These are phyloP conservation scores for Eupleurogrammus muticus DNA, from an alignment of 2,797 vertebrate species.

Conservation along the genomic window DNA sequence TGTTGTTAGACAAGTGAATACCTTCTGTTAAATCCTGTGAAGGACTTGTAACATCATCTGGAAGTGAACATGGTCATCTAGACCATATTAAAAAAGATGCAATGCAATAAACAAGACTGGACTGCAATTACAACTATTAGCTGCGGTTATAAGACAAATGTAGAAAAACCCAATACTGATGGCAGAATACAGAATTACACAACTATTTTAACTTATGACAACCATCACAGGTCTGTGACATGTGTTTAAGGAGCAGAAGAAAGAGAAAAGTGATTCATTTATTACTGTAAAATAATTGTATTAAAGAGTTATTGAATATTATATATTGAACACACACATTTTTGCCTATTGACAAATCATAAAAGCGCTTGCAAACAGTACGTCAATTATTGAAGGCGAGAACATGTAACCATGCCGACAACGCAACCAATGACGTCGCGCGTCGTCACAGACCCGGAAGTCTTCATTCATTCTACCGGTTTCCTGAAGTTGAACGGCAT, in stretches of 20 bases:
- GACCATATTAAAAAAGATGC: not conserved
- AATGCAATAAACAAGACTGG: not conserved
- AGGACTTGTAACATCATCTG: not conserved
- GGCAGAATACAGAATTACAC: not conserved
- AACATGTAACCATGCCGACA: constrained; percentile 26
- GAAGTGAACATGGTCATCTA: not conserved
- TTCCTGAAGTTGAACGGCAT: constrained; percentile 54
- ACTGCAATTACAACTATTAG: too few species aligned
- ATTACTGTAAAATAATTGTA: not conserved
- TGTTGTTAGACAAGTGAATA: not conserved
- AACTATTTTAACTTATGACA: not conserved
- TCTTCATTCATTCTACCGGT: constrained; percentile 65
- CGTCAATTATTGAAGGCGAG: not conserved
- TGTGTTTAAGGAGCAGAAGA: not conserved
- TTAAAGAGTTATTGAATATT: not conserved
- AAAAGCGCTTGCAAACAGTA: not conserved
- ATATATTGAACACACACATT: too few species aligned
- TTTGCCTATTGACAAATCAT: not conserved
- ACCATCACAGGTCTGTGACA: not conserved
- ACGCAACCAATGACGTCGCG: constrained; percentile 22
- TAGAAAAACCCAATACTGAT: not conserved
- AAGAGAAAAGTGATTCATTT: too few species aligned
- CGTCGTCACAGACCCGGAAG: constrained; percentile 68
- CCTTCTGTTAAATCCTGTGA: too few species aligned
- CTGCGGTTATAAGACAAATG: too few species aligned